phyloP scores from a whole-genome alignment of 2,888 invertebrate species.

The Allophyes oxyacanthae region DNA sequence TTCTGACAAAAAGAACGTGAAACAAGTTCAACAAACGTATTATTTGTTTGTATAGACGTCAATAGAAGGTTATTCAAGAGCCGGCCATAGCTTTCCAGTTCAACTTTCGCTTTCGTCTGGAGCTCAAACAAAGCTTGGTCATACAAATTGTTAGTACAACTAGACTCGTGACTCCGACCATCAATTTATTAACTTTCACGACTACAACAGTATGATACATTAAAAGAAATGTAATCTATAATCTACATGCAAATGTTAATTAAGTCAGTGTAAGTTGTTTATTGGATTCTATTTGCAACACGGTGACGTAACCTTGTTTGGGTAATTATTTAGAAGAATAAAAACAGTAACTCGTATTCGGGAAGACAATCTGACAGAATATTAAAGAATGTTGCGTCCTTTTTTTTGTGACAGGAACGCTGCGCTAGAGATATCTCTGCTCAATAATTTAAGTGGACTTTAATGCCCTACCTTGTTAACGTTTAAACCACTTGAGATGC shows the following conservation, averaged over 20 bases:
- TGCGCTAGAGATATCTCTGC: slow-evolving; percentile 28
- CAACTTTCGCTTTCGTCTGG: slow-evolving; percentile 77
- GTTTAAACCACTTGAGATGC: too few species aligned
- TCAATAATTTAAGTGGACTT: slow-evolving; percentile 41
- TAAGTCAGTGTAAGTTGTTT: slow-evolving; percentile 8
- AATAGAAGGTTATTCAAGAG: slow-evolving; percentile 58
- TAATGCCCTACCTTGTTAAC: slow-evolving; percentile 33
- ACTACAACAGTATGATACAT: slow-evolving; percentile 31
- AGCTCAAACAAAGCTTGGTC: slow-evolving; percentile 58
- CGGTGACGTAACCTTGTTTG: slow-evolving; percentile 6
- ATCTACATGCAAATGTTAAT: slow-evolving; percentile 23
- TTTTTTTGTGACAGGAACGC: slow-evolving; percentile 19
- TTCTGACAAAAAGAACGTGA: slow-evolving; percentile 50
- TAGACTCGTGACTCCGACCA: slow-evolving; percentile 40
- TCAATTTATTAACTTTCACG: slow-evolving; percentile 61
- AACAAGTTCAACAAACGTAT: slow-evolving; percentile 46
- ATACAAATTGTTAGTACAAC: slow-evolving; percentile 48
- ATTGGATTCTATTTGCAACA: slow-evolving; percentile 14
- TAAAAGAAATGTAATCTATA: slow-evolving; percentile 11
- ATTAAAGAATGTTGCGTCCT: slow-evolving; percentile 25
- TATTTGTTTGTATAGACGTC: slow-evolving; percentile 54
- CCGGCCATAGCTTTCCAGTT: slow-evolving; percentile 69
- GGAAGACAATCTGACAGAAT: slow-evolving; percentile 25
- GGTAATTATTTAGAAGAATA: slow-evolving; percentile 28
- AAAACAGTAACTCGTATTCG: slow-evolving; percentile 15